Evolutionary conservation across 2,797 vertebrate species (phyloP), one percentile per base, ranked within the genome.

Genomic region (Vireo griseus): DNA sequence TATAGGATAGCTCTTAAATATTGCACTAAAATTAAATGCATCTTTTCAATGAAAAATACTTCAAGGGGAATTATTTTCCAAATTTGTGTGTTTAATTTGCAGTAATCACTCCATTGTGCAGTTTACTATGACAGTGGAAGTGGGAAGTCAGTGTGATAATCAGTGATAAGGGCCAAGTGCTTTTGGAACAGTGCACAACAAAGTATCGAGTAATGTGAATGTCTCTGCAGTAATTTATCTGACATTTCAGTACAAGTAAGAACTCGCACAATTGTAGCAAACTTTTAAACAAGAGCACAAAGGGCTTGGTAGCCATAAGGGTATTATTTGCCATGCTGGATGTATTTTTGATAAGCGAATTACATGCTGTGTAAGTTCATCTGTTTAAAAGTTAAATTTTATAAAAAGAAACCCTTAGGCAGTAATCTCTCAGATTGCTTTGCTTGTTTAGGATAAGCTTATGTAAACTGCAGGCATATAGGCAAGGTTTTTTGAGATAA

Each of bases 401-500:
- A 45, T 92, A 28, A 71, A 76, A 92, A 85, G 80, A 85, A 92
- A 15, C 93, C 95, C 89, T 54, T 13, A 88, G 96, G 94, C 94
- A 45, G 7, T 87, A 83, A 62, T 86, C 65, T 91, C 88, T 74
- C 72, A 77, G 83, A 33, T 92, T 92, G 65, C 75, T 4, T 7
- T 83, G 88, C 78, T 86, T 87, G 71, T 95, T 95, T 87, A 72
- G 92, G 84, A 65, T 95, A 88, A 89, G 74, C 14, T 88, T 92
- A 81, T 92, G 82, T 97, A 96, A 96, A 94, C 89, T 88, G 33
- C 55, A 88, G 79, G 33, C 61, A 69, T 86, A 59, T 83, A 90
- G 78, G 84, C 76, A 68, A 75, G 54, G 31, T 4, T 74, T 85
- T 92, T 73, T 16, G 54, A 95, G 96, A 97, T 97, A 97, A 91